Conservation (phyloP, 2,797 vertebrate species). For the Phyllotis vaccarum region DNA sequence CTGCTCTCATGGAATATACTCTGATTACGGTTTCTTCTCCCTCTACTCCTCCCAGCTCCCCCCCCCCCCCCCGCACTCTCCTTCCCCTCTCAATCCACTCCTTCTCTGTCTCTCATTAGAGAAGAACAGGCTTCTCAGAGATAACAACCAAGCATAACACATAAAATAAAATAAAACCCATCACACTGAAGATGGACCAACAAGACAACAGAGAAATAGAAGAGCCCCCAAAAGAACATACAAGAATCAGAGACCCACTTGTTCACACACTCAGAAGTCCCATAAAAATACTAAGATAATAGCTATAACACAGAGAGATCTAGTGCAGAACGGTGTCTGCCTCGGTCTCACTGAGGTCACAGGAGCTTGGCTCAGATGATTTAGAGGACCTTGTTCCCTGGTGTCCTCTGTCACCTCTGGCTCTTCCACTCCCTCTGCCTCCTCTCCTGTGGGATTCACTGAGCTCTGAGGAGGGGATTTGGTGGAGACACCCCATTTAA, state of each 20-base stretch:
- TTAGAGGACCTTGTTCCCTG: background rate
- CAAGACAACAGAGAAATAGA: background rate
- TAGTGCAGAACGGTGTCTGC: too few relatives aligned
- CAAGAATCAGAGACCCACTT: background rate
- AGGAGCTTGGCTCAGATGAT: background rate
- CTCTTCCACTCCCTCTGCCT: background rate
- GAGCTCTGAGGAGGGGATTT: background rate
- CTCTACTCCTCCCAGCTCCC: too few relatives aligned
- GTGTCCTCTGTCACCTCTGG: background rate
- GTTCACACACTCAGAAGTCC: background rate
- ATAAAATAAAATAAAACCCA: background rate
- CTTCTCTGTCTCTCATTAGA: background rate
- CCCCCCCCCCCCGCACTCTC: background rate
- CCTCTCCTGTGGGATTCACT: background rate
- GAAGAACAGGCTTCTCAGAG: background rate
- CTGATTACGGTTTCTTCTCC: background rate
- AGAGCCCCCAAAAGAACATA: background rate
- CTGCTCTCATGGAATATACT: too few relatives aligned
- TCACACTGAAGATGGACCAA: background rate
- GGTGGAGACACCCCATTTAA: background rate
- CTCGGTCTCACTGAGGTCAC: background rate
- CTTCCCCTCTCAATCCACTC: background rate
- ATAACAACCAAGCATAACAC: background rate
- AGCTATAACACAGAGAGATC: background rate
- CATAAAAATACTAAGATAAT: background rate